Evolutionary conservation across 2,797 vertebrate genomes (phyloP).

Genomic region (Echiichthys vipera): DNA sequence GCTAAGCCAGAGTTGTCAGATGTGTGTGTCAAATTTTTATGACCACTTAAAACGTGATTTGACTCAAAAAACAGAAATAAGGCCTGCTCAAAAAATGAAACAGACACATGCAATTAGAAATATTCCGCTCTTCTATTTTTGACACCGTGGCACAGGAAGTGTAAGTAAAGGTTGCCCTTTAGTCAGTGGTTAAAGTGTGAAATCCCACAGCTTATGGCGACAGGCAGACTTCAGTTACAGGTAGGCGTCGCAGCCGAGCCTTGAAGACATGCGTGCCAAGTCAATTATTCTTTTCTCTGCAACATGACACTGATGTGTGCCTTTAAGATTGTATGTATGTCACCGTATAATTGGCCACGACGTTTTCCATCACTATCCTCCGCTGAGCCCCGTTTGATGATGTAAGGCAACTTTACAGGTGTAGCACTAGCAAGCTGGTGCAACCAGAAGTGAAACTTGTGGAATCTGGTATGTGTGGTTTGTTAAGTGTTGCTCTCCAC

Average conservation of each 20-base stretch:
- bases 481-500: neutral
- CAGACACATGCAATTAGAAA: constrained; percentile 70
- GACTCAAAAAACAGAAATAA: constrained; percentile 37
- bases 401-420: constrained; percentile 13
- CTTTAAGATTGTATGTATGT: constrained; percentile 57
- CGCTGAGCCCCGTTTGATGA: neutral
- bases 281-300: constrained; percentile 63
- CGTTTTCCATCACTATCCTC: constrained; percentile 27
- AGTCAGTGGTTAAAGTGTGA: constrained; percentile 76
- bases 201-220: constrained; percentile 66
- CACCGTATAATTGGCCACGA: constrained; percentile 41
- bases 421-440: neutral
- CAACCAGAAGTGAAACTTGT: neutral
- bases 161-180: constrained; percentile 76
- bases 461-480: constrained; percentile 3
- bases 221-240: constrained; percentile 69
- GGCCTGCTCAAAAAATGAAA: constrained; percentile 48
- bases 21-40: constrained; percentile 54
- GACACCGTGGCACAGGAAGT: constrained; percentile 65
- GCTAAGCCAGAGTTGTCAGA: constrained; percentile 38
- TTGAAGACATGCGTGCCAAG: constrained; percentile 56
- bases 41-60: constrained; percentile 60
- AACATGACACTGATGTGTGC: constrained; percentile 55
- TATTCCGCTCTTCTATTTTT: constrained; percentile 74
- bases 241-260: constrained; percentile 69